Percentiles rank a stretch among this genome's conserved stretches.
phyloP scores from a whole-genome alignment of 2,113 vertebrate species.

The Bufo bufo region DNA sequence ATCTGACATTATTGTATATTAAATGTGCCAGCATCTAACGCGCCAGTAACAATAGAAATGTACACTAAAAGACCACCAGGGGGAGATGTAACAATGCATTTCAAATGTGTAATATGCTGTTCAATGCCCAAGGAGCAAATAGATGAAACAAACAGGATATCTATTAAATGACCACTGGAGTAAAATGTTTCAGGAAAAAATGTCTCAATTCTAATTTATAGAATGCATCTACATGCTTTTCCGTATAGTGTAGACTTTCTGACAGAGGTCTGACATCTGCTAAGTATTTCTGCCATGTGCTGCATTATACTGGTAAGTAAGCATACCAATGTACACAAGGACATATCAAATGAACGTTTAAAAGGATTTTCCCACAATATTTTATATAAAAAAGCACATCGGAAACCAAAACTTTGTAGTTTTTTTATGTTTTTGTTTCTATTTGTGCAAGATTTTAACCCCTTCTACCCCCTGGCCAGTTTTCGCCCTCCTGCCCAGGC shows the following conservation, averaged over 20 bases:
- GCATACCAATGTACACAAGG: neutral
- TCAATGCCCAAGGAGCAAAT: neutral
- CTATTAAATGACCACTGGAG: neutral
- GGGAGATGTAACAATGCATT: constrained; percentile 30
- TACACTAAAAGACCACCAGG: neutral
- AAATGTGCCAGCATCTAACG: neutral
- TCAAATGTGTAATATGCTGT: neutral
- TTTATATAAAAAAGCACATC: no score
- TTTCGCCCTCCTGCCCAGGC: no score
- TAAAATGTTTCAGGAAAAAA: neutral
- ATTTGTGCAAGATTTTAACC: no score
- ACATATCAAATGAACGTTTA: no score
- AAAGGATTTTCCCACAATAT: no score
- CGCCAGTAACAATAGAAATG: neutral
- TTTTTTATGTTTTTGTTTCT: no score
- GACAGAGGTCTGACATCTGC: neutral
- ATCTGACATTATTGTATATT: no score
- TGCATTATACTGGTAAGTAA: neutral
- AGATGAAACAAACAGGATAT: neutral
- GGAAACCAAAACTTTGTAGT: no score
- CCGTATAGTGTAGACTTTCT: neutral
- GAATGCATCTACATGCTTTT: no score
- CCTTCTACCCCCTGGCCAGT: no score
- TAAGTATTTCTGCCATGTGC: neutral
- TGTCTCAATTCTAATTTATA: no score